These are phyloP conservation scores for Aricia agestis DNA, from an alignment of 1,140 invertebrate genomes.

Conservation along the genomic window DNA sequence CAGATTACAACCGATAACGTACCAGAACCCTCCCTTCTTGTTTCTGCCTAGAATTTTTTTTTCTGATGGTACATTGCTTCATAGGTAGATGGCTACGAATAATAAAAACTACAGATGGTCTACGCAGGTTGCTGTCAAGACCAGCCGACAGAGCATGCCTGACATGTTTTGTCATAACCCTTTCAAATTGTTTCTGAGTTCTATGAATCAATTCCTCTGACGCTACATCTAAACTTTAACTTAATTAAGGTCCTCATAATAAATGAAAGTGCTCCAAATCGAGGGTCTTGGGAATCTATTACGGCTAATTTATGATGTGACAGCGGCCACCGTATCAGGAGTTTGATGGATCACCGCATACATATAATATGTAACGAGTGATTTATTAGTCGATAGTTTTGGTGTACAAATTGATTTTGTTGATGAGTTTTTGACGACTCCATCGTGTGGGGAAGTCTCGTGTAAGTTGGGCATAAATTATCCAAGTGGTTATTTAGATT, in stretches of 20 bases:
- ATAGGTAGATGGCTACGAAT: too few species aligned
- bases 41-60: too few species aligned
- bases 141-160: too few species aligned
- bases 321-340: slow-evolving; percentile 33
- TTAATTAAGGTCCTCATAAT: background rate
- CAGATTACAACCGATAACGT: too few species aligned
- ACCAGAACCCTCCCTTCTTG: too few species aligned
- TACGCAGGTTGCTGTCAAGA: too few species aligned
- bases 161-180: too few species aligned
- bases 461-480: background rate
- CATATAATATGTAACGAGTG: slow-evolving; percentile 24
- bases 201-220: too few species aligned
- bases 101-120: too few species aligned
- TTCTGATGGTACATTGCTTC: too few species aligned
- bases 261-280: slow-evolving; percentile 19
- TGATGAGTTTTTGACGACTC: background rate
- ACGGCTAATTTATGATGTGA: slow-evolving; percentile 55
- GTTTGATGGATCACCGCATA: slow-evolving; percentile 53
- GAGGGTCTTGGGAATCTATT: slow-evolving; percentile 47
- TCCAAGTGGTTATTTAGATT: too few species aligned
- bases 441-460: background rate
- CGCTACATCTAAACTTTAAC: background rate
- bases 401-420: background rate
- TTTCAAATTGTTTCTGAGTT: too few species aligned
- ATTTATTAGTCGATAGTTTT: slow-evolving; percentile 12